phyloP scores from a whole-genome alignment of 2,113 vertebrate species.

The Euleptes europaea region DNA sequence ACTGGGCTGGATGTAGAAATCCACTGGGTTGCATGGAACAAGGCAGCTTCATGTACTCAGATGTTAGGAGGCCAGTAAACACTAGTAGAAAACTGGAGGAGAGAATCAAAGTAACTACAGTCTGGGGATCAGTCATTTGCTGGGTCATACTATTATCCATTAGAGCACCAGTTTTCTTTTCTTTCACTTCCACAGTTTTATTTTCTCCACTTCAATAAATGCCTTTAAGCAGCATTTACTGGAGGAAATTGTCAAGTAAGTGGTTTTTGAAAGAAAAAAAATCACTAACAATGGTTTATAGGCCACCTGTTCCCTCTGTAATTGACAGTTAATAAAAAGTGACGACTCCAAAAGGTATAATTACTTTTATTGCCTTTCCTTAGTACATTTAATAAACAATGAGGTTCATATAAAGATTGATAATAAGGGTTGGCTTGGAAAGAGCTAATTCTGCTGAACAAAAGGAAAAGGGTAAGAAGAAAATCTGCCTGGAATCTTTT shows the following conservation, averaged over 20 bases:
- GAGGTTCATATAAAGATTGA: not conserved
- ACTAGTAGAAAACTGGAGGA: not conserved
- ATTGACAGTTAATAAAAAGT: constrained; percentile 13
- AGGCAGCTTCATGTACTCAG: not conserved
- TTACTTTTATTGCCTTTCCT: not conserved
- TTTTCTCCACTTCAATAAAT: not conserved
- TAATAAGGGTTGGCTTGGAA: constrained; percentile 20
- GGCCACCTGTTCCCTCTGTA: not conserved
- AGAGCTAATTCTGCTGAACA: not conserved
- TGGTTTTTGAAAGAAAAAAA: constrained; percentile 5
- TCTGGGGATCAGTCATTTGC: not conserved
- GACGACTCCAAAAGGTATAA: not conserved
- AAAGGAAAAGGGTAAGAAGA: accelerated
- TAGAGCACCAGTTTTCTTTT: not conserved
- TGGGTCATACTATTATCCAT: not conserved
- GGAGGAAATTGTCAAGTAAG: constrained; percentile 4
- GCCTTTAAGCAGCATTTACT: not conserved
- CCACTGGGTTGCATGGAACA: not conserved
- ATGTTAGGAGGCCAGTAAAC: not conserved
- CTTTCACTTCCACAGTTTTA: not conserved
- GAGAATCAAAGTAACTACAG: not conserved
- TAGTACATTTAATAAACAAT: not conserved
- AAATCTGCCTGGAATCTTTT: not conserved
- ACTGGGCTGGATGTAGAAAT: not conserved
- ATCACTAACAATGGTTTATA: constrained; percentile 6